These are phyloP conservation scores for Seira ritae DNA, from an alignment of 2,888 invertebrate genomes.

Conservation along the genomic window DNA sequence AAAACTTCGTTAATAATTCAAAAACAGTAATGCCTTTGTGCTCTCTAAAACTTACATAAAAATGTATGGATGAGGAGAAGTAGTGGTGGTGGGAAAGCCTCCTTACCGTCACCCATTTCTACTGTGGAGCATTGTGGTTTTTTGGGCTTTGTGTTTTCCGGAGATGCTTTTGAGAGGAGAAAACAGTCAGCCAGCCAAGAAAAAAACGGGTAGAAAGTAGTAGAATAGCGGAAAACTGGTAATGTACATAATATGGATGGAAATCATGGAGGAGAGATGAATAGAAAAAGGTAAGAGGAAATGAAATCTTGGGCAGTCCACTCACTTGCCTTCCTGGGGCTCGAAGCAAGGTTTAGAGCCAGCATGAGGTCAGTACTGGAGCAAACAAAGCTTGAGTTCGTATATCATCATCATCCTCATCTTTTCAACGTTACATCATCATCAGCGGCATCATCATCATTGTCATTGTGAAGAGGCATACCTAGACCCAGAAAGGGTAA, in stretches of 20 bases:
- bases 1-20: constrained; percentile 35
- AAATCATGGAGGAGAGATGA: constrained; percentile 6
- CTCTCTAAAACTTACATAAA: not conserved
- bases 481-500: constrained; percentile 18
- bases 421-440: constrained; percentile 19
- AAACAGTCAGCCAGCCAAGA: not conserved
- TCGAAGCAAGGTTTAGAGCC: constrained; percentile 31
- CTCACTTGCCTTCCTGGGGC: constrained; percentile 48
- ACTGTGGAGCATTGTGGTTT: constrained; percentile 5
- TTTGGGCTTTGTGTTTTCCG: constrained; percentile 16
- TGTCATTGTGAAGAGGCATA: constrained; percentile 5
- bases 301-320: constrained; percentile 32
- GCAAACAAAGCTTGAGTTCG: not conserved
- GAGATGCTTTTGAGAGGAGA: constrained; percentile 1
- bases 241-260: not conserved
- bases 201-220: not conserved
- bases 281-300: constrained; percentile 18
- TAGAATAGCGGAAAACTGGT: no score
- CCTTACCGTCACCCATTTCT: not conserved
- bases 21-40: constrained; percentile 26
- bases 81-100: no score
- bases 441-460: constrained; percentile 14
- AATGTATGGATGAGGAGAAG: not conserved
- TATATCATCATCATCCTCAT: constrained; percentile 36
- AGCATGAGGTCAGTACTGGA: constrained; percentile 39